Base-by-base conservation (phyloP, 1,140 invertebrate species). In the Brachystomella parvula region DNA sequence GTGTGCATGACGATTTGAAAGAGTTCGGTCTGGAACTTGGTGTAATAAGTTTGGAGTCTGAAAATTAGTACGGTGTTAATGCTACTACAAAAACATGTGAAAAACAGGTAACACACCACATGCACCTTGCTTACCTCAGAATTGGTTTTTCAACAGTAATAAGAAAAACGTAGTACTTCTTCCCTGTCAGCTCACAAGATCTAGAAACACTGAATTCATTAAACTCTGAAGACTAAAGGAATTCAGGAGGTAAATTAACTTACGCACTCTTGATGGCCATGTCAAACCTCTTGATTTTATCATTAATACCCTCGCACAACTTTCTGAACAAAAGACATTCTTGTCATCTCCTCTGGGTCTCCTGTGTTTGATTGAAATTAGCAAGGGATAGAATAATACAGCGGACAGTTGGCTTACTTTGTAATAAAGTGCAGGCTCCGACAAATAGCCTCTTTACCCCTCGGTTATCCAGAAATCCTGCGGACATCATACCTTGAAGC, bases 401-500 rank as follows among this genome's bases (percentile, higher is more conserved):
- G n/a, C n/a, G n/a, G n/a, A n/a, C n/a, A n/a, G n/a, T n/a, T n/a
- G n/a, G n/a, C n/a, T n/a, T n/a, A n/a, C n/a, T 24, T 26, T 64
- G 63, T 6, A 67, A 31, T 33, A 65, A 44, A n/a, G 65, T 61
- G 26, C 66, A 68, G 21, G 71, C 66, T 21, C 49, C 68, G n/a
- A 26, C 47, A 29, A 72, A 72, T 3, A 72, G 30, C 31, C 33
- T 64, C 32, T 70, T 72, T 1, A 72, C 71, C 24, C 71, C 68
- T 58, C 61, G 60, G 1, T 44, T 59, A 49, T 72, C 66, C 19
- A 72, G 58, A 33, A 63, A 57, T 2, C 71, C 71, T 21, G 63
- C 60, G 3, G 66, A 47, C 68, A 72, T 68, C 19, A 72, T 62
- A 28, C 71, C 68, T 62, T 72, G 71, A 35, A 72, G 66, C 19